Base-by-base conservation (phyloP, 2,797 vertebrate species). In the Silurus lanzhouensis region DNA sequence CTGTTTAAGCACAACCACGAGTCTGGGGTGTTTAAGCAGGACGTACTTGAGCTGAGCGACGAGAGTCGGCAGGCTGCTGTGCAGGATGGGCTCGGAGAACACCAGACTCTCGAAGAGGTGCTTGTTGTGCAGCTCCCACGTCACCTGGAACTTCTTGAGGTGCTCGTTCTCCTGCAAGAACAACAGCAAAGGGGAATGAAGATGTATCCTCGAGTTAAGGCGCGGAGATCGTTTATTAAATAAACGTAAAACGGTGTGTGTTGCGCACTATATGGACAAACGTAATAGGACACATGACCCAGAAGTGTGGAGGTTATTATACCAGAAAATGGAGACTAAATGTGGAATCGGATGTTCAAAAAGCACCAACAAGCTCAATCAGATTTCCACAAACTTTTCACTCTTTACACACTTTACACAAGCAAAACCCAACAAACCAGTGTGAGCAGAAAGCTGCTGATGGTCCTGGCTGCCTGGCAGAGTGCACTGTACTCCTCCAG, bases 21-120 rank as follows among this genome's bases (percentile, higher is more conserved):
- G 46, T 46, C 48, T 3, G 46, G 5, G 5, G 58, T 38, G 58
- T 22, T 44, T 10, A 6, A 64, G 38, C 20, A 2, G 10, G 5
- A 5, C 92, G 91, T 96, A 99, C 98, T 96, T 97, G 90, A 99
- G 95, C 92, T 98, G 97, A 87, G 97, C 95, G 91, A 98, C 95
- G 90, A 99, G 91, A 0, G 96, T 94, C 61, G 98, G 97, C 93
- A 99, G 94, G 93, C 94, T 97, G 93, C 96, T 97, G 94, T 98
- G 98, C 88, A 99, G 93, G 88, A 98, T 96, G 2, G 97, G 96
- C 92, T 99, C 98, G 58, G 97, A 98, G 94, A 98, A 99, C 55
- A 99, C 98, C 91, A 99, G 93, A 90, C 97, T 99, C 94, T 99
- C 97, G 93, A 99, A 99, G 90, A 99, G 96, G 94, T 99, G 98